Evolutionary conservation across 1,140 invertebrate genomes (phyloP), one percentile per base, ranked within the genome.

Genomic region (Pseudobourletiella spinata): DNA sequence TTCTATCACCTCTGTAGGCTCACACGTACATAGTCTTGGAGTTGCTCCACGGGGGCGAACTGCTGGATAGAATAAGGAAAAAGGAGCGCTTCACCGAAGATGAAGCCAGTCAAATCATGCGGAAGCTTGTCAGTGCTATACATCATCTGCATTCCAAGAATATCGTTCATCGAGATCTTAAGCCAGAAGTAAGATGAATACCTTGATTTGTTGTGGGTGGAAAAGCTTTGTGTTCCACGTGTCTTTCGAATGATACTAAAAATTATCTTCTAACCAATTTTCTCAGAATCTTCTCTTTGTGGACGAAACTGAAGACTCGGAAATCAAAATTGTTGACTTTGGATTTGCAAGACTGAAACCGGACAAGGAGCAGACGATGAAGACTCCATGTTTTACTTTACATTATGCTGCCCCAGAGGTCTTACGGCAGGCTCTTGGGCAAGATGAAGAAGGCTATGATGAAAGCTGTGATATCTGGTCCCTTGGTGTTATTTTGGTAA

Each of bases 331-430:
- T 25, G 85, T 95, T 0, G 91, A 95, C 74, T 95, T 95, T 80
- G 91, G 91, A 35, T 93, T 92, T 78, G 88, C 91, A 16, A 80
- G 89, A 29, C 75, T 86, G 70, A 81, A 83, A 68, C 79, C 82
- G 11, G 79, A 81, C 66, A 75, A 79, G 20, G 84, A 83, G 67
- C 77, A 79, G 62, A 72, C 80, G 55, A 77, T 88, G 71, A 84
- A 83, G 68, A 90, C 88, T 0, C 89, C 90, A 1, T 92, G 91
- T 71, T 95, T 88, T 72, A 92, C 91, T 0, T 75, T 94, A 22
- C 85, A 88, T 44, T 96, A 95, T 77, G 91, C 90, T 3, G 91
- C 91, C 2, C 92, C 91, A 2, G 92, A 96, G 75, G 89, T 96
- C 6, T 76, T 95, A 1, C 75, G 78, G 50, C 76, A 78, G 59